Evolutionary conservation across 2,113 vertebrate species (phyloP).

Genomic region (Euleptes europaea): DNA sequence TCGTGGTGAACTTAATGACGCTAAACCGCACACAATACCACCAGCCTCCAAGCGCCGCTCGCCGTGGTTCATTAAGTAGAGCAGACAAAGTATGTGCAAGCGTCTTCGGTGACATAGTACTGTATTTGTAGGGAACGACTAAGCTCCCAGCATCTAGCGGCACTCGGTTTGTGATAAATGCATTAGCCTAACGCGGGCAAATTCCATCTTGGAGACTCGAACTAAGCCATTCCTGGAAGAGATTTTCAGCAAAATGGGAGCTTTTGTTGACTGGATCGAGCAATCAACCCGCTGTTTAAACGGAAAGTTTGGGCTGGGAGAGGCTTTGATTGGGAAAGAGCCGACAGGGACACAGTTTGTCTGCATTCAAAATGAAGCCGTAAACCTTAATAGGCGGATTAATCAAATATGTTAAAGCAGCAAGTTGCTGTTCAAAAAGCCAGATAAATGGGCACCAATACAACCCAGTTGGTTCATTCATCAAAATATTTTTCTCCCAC

Average conservation of each 20-base stretch:
- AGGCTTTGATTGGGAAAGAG: slow-evolving; percentile 7
- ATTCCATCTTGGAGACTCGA: slow-evolving; percentile 41
- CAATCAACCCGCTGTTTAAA: slow-evolving; percentile 18
- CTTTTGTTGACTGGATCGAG: slow-evolving; percentile 33
- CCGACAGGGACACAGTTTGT: neutral
- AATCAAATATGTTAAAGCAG: neutral
- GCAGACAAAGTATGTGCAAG: slow-evolving; percentile 22
- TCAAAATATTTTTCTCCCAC: too few species aligned
- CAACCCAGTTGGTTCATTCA: neutral
- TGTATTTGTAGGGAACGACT: slow-evolving; percentile 13
- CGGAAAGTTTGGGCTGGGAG: slow-evolving; percentile 26
- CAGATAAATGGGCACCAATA: neutral
- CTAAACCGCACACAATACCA: neutral
- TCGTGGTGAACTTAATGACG: slow-evolving; percentile 4
- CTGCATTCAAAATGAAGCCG: neutral
- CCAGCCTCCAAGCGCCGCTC: slow-evolving; percentile 6
- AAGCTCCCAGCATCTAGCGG: slow-evolving; percentile 20
- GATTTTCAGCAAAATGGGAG: neutral
- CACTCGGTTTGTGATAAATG: slow-evolving; percentile 39
- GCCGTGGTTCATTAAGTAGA: slow-evolving; percentile 27
- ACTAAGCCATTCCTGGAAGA: slow-evolving; percentile 7
- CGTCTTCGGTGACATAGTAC: slow-evolving; percentile 23
- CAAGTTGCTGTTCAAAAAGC: neutral
- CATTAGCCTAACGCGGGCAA: slow-evolving; percentile 31
- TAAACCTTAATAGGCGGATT: neutral